Base-by-base conservation (phyloP, 1,140 invertebrate genomes). In the Stegodyphus dumicola region DNA sequence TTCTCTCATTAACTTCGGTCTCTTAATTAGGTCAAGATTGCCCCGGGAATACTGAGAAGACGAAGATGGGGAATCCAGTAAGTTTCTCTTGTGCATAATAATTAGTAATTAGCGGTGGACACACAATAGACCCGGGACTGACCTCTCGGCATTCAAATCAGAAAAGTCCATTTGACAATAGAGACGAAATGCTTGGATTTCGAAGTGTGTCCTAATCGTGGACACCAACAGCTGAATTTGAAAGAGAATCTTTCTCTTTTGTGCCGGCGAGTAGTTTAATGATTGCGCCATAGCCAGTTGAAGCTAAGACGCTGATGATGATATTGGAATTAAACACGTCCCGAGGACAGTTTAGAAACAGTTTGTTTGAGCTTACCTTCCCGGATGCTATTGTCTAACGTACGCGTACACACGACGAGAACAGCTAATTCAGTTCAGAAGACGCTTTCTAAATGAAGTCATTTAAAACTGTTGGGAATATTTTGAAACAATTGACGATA, bases 21-120 rank as follows among this genome's bases (percentile, higher is more conserved):
- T 76, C 74, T 76, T 76, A 76, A 76, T 76, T 76, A 76, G 74
- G n/a, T 13, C 13, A 60, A 76, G 74, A 76, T 54, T 18, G 17
- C 74, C 74, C 10, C 7, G 74, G 49, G 74, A n/a, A 18, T 76
- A 18, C 17, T 76, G 33, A 33, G 33, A 33, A 33, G 33, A 33
- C 33, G 33, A 33, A 33, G 33, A 33, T 3, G 33, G 33, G n/a
- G 52, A 71, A 17, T 49, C 49, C 69, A 71, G 9, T 71, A 71
- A 51, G 74, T 76, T 76, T 76, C 74, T 76, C 74, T 56, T 33
- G 74, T 33, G 74, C 74, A 76, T 76, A 76, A 76, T 76, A 76
- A 76, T 76, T 76, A 76, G 74, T 56, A 76, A 76, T 76, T 76
- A 76, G 74, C 54, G 52, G 52, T 76, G 74, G 74, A 76, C 74